phyloP scores from a whole-genome alignment of 2,888 invertebrate genomes.

The Nephrocerus scutellatus region DNA sequence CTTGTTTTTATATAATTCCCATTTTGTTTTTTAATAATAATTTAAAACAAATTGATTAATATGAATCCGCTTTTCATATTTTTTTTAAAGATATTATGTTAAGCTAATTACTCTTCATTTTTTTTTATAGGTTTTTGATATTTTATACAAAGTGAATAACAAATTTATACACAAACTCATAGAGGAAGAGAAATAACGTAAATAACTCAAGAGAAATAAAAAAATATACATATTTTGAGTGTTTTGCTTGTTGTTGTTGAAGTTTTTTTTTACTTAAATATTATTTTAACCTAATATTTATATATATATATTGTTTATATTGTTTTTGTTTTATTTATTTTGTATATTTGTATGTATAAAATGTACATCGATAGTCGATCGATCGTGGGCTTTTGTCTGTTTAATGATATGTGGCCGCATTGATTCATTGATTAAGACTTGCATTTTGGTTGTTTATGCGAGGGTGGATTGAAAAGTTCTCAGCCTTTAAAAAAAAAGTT shows the following conservation, averaged over 20 bases:
- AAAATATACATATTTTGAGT: too few relatives aligned
- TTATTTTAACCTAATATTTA: constrained; percentile 2
- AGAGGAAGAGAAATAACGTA: too few relatives aligned
- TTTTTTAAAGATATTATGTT: too few relatives aligned
- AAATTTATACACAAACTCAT: too few relatives aligned
- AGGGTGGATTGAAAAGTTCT: neutral
- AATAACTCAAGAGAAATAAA: too few relatives aligned
- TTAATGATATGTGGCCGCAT: too few relatives aligned
- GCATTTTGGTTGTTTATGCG: constrained; percentile 1
- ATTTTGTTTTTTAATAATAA: constrained; percentile 6
- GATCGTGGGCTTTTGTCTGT: too few relatives aligned
- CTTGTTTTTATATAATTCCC: constrained; percentile 8
- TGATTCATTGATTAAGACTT: too few relatives aligned
- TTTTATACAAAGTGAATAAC: neutral
- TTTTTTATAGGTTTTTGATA: constrained; percentile 3
- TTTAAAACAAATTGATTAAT: constrained; percentile 14
- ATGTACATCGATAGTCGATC: constrained; percentile 7
- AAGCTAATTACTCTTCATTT: too few relatives aligned
- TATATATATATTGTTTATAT: constrained; percentile 8
- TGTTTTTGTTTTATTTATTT: constrained; percentile 4
- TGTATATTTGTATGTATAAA: constrained; percentile 15
- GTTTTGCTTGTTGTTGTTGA: too few relatives aligned
- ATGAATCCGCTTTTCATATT: too few relatives aligned
- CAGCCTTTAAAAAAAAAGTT: too few relatives aligned
- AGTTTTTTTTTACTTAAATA: constrained; percentile 9